Evolutionary conservation across 2,113 vertebrate genomes (phyloP), one percentile per base, ranked within the genome.

Genomic region (Formicarius rufipectus): DNA sequence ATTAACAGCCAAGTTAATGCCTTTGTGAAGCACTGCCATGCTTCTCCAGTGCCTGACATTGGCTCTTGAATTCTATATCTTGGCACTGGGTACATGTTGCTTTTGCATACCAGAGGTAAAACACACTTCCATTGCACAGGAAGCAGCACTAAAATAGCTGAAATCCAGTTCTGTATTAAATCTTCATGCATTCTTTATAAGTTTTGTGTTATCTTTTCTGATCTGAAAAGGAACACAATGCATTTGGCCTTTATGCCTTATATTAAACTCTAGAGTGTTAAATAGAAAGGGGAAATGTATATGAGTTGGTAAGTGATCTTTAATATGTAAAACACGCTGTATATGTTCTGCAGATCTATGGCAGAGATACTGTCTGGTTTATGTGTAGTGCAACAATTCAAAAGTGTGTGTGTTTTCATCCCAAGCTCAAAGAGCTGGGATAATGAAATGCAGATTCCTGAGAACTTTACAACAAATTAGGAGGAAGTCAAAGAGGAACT

Each of bases 161-260:
- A 96, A 90, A 89, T 86, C 45, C 35, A 89, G 19, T 53, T 92
- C 93, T 95, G 90, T 92, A 89, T 90, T 93, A 90, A 66, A 93
- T 20, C 44, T 90, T 92, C 68, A 86, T 88, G 52, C 68, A 94
- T 96, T 92, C 95, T 92, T 90, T 93, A 89, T 91, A 84, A 94
- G 56, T 86, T 89, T 81, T 90, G 23, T 74, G 68, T 88, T 96
- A 84, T 90, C 83, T 88, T 66, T 66, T 90, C 76, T 92, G 60
- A 94, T 92, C 90, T 85, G 90, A 86, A 58, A 93, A 88, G 56
- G 47, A 90, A 95, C 96, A 83, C 37, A 67, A 63, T 63, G 59
- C 24, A 35, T 83, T 96, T 92, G 82, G 58, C 75, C 90, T 96
- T 96, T 80, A 31, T 69, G 45, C 68, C 62, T n/a, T 83, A 58